phyloP scores from a whole-genome alignment of 2,888 invertebrate genomes.

The Scaptomyza caliginosa region DNA sequence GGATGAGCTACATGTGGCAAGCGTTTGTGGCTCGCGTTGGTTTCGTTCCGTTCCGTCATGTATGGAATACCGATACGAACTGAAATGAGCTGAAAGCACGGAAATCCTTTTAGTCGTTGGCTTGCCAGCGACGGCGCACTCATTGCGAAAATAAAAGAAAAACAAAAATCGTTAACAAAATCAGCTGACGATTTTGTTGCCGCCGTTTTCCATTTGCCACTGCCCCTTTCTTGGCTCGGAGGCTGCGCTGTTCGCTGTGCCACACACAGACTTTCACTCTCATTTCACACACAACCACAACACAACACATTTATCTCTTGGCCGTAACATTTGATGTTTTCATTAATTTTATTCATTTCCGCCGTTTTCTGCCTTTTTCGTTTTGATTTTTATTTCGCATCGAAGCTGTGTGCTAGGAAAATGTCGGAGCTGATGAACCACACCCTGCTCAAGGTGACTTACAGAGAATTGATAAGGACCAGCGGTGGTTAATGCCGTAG shows the following conservation, averaged over 20 bases:
- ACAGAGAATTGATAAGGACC: conserved; percentile 1
- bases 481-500: not conserved
- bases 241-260: conserved; percentile 38
- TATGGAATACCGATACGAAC: conserved; percentile 68
- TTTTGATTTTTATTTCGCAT: not conserved
- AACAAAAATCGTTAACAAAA: conserved; percentile 43
- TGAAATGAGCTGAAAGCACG: conserved; percentile 58
- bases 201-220: conserved; percentile 11
- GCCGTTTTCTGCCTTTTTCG: not conserved
- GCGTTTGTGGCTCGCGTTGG: conserved; percentile 11
- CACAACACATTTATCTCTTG: not conserved
- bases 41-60: conserved; percentile 52
- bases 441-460: conserved; percentile 22
- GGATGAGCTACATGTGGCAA: conserved; percentile 3
- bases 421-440: conserved; percentile 10
- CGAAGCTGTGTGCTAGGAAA: conserved; percentile 9
- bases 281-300: conserved; percentile 6
- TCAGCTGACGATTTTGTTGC: conserved; percentile 33
- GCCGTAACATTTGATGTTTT: conserved; percentile 9
- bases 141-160: conserved; percentile 40
- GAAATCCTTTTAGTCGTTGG: conserved; percentile 60
- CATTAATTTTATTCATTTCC: conserved; percentile 1
- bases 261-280: conserved; percentile 37
- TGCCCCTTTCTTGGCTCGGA: conserved; percentile 30
- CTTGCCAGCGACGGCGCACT: conserved; percentile 31